Evolutionary conservation across 2,113 vertebrate genomes (phyloP), one percentile per base, ranked within the genome.

Genomic region (Anguilla japonica): DNA sequence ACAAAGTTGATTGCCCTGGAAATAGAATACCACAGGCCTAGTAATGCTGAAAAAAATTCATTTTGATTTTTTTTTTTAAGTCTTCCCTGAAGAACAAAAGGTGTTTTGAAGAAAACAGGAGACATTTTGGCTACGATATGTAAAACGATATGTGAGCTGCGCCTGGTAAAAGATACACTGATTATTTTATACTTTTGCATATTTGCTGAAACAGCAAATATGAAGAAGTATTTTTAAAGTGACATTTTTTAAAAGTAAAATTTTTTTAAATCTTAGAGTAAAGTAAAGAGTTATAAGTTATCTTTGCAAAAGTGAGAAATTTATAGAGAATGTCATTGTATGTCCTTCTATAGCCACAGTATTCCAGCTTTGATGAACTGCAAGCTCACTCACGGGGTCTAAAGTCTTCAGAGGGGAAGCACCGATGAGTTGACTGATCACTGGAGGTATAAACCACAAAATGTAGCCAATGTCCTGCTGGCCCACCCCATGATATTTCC

Each of bases 1-100:
- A 83, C 82, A 87, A 79, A 86, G 5, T 82, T 82, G 57, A 86
- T 71, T 86, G 41, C 39, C 57, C 41, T 29, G 57, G 81, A 82
- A 82, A 41, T 46, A 75, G 43, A 26, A 43, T 20, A 86, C 57
- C 41, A 29, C 82, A 82, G 80, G 85, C 78, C 78, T 41, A 57
- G 34, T 63, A 46, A 46, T 40, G 41, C 63, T 63, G 20, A 46
- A 43, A 43, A 26, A 60, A 57, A 22, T 81, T 60, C 39, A 84
- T 15, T 63, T 20, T 75, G 56, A 63, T 71, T 26, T n/a, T n/a
- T 63, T 46, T 39, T 20, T 20, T 46, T 53, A 11, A 53, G 20
- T 13, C 60, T 81, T 20, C n/a, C 60, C 15, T 82, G 86, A 75
- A 87, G n/a, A 50, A 78, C 67, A 86, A 85, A n/a, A 41, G 29